Evolutionary conservation across 2,888 invertebrate species (phyloP), one percentile per base, ranked within the genome.

Genomic region (Isotomurus palustris): DNA sequence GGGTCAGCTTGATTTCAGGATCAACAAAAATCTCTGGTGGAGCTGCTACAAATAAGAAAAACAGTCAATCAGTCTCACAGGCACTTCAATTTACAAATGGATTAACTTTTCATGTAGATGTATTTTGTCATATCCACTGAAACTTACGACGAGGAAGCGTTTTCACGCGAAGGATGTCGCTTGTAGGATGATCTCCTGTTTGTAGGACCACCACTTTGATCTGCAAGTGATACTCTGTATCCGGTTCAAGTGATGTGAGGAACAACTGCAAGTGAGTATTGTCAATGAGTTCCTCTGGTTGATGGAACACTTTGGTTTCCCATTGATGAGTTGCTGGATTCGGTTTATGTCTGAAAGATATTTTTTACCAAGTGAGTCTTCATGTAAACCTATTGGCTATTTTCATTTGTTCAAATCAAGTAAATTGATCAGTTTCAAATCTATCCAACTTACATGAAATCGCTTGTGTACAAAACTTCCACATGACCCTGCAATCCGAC

Each of bases 401-500:
- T n/a, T n/a, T n/a, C n/a, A n/a, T n/a, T n/a, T n/a, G n/a, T n/a
- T n/a, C n/a, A n/a, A n/a, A n/a, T n/a, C n/a, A n/a, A n/a, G n/a
- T n/a, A n/a, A n/a, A n/a, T n/a, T n/a, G n/a, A n/a, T n/a, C n/a
- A n/a, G n/a, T n/a, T n/a, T n/a, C n/a, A n/a, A n/a, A n/a, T n/a
- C n/a, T n/a, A 19, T 17, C n/a, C 28, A 25, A 22, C 49, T 81
- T 77, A 87, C 87, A 80, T 76, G 72, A 82, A 82, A 72, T 88
- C 86, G 8, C 76, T 77, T 2, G 91, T 90, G 74, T 91, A 92
- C 73, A 89, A 82, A 60, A 92, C 79, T 75, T 92, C 91, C 2
- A 92, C 88, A 64, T 90, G 84, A 55, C 92, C 92, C 71, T 88
- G 85, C 43, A 92, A 79, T 27, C 91, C 91, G 8, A 92, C 90